Evolutionary conservation across 2,113 vertebrate species (phyloP).

Genomic region (Paratilapia polleni): DNA sequence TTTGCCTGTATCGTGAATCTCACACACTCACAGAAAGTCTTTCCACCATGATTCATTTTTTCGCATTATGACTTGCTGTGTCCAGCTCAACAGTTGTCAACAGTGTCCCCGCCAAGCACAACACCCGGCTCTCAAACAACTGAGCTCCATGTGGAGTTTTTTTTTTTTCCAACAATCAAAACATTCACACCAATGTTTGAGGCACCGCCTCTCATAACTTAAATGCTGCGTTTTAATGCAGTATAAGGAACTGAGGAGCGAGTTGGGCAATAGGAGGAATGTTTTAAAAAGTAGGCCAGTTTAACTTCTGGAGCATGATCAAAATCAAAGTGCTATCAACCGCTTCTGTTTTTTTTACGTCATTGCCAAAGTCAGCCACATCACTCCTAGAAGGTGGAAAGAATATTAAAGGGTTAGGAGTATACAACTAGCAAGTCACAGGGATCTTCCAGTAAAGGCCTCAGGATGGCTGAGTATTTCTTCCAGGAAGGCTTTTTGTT

Average conservation of each 20-base stretch:
- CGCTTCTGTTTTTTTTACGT: conserved; percentile 4
- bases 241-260: conserved; percentile 9
- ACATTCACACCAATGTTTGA: conserved; percentile 12
- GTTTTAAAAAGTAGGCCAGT: conserved; percentile 6
- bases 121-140: conserved; percentile 51
- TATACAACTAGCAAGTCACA: conserved; percentile 35
- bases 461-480: conserved; percentile 70
- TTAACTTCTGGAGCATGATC: conserved; percentile 13
- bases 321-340: conserved; percentile 14
- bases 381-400: conserved; percentile 40
- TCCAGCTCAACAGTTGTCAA: conserved; percentile 70
- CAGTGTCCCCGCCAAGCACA: conserved; percentile 56
- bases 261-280: neutral
- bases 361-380: conserved; percentile 44
- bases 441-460: conserved; percentile 73
- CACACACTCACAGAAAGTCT: conserved; percentile 63
- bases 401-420: conserved; percentile 48
- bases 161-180: conserved; percentile 33
- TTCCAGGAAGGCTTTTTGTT: conserved; percentile 76
- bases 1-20: conserved; percentile 61
- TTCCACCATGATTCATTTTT: conserved; percentile 75
- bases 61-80: conserved; percentile 54
- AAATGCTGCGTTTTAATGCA: neutral
- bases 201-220: neutral
- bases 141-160: conserved; percentile 12